phyloP scores from a whole-genome alignment of 2,797 vertebrate genomes.

The Hydrophis major region DNA sequence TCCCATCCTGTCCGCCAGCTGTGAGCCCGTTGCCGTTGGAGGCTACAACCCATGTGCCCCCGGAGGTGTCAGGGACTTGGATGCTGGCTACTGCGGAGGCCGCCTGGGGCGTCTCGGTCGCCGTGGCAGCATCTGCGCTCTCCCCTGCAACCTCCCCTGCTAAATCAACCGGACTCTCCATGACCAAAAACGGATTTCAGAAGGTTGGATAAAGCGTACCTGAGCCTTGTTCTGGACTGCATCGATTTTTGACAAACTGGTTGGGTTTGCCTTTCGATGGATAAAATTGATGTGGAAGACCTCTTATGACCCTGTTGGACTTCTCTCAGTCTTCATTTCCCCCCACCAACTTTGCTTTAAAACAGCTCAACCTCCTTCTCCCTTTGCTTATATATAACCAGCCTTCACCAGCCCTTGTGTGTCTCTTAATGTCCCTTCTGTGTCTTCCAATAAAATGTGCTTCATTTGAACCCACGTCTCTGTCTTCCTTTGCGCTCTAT shows the following conservation, averaged over 20 bases:
- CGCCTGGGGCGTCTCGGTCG: not conserved
- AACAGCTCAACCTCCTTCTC: not conserved
- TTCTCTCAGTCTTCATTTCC: not conserved
- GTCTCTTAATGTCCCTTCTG: not conserved
- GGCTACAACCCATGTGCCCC: not conserved
- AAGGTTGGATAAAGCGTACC: not conserved
- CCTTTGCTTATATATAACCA: not conserved
- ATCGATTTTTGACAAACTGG: not conserved
- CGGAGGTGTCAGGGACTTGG: fast-evolving
- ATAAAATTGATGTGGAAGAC: not conserved
- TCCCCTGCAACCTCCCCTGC: not conserved
- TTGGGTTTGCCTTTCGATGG: not conserved
- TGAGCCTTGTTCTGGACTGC: not conserved
- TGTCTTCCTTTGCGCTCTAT: not conserved
- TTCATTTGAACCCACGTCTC: not conserved
- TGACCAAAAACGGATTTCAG: not conserved
- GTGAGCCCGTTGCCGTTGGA: not conserved
- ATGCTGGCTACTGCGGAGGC: fast-evolving
- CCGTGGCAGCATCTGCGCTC: not conserved
- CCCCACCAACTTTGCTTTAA: not conserved
- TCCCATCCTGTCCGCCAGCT: not conserved
- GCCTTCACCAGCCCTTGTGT: not conserved
- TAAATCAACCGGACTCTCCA: not conserved
- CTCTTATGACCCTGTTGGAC: not conserved
- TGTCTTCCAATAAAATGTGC: not conserved